phyloP scores from a whole-genome alignment of 2,797 vertebrate genomes.

The Lacerta viridis region DNA sequence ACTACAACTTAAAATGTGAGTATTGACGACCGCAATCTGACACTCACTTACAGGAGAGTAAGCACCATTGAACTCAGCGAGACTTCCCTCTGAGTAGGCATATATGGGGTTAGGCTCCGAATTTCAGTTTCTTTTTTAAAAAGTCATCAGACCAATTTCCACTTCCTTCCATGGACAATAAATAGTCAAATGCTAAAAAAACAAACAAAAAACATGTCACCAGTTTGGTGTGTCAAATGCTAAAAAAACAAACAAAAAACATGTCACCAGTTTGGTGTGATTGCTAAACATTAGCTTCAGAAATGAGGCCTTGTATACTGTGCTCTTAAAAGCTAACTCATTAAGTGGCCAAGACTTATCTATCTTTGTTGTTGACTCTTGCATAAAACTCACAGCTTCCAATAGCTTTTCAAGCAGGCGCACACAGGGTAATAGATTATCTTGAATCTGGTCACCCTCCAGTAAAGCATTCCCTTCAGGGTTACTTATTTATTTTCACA shows the following conservation, averaged over 20 bases:
- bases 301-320: background rate
- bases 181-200: background rate
- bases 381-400: background rate
- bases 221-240: background rate
- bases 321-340: background rate
- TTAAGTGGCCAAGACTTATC: background rate
- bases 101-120: background rate
- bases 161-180: background rate
- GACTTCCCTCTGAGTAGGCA: background rate
- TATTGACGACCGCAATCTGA: background rate
- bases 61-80: background rate
- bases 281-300: conserved; percentile 1
- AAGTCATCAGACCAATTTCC: background rate
- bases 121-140: background rate
- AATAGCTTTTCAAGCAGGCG: background rate
- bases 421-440: background rate
- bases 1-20: background rate
- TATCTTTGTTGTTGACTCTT: background rate
- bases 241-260: background rate
- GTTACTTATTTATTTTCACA: conserved; percentile 25
- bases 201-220: background rate
- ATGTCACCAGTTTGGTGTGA: background rate
- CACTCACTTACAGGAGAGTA: too few species aligned
- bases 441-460: conserved; percentile 8
- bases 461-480: background rate